Evolutionary conservation across 2,797 vertebrate genomes (phyloP), one percentile per base, ranked within the genome.

Genomic region (Scomberomorus guttatus): DNA sequence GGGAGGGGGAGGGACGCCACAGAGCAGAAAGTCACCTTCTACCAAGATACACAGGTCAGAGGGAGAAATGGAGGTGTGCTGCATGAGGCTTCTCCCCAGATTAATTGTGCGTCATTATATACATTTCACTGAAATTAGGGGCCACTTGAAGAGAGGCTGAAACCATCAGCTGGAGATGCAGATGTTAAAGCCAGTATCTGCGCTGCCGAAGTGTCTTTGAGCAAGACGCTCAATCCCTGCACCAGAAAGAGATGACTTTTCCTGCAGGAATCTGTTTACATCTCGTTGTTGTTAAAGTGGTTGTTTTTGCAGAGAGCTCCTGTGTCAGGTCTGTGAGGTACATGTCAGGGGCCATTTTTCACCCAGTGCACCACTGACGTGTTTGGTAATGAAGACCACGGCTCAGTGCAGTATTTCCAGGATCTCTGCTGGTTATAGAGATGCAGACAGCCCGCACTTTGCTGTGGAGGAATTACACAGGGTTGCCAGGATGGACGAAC

Each of bases 321-420:
- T 60, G 46, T 10, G 22, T 46, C 63, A 65, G 59, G 1, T 37
- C 3, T 24, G 52, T 15, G 54, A 54, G 2, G 6, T 76, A 48
- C 18, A 12, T 66, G 48, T 50, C 42, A 32, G 27, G 74, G 46
- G 74, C 64, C 84, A 72, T 82, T 61, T 83, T 14, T 14, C 7
- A 59, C 57, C 46, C 70, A 34, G 51, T 54, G 27, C 72, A 61
- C 70, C 70, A 75, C 63, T 81, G 84, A 78, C 59, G 75, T 66
- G 85, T 80, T 81, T 75, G 79, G 77, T 77, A 87, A 90, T 85
- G 77, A 87, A 87, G 75, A 87, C 60, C 83, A 64, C 62, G 65
- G 78, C 75, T 82, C 77, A 42, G 83, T 80, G 84, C 82, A 79
- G 51, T 69, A 77, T 75, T 82, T 86, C 72, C 75, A 65, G 64